These are phyloP conservation scores for Acyrthosiphon pisum DNA, from an alignment of 1,140 invertebrate genomes.

Conservation along the genomic window DNA sequence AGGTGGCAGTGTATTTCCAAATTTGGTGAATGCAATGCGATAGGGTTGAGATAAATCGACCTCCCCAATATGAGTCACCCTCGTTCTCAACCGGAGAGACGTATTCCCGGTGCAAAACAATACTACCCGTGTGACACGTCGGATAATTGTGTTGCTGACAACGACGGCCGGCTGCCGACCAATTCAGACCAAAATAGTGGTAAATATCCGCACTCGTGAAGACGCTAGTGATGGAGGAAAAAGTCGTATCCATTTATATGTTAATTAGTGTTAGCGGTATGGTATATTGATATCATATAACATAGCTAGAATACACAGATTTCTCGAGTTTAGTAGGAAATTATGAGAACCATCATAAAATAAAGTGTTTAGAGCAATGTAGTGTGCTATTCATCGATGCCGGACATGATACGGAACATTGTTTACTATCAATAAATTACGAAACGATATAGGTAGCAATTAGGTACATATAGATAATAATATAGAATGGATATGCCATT, in stretches of 20 bases:
- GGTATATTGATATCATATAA: too few relatives aligned
- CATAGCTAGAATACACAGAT: too few relatives aligned
- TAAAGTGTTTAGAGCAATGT: neutral
- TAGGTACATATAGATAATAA: too few relatives aligned
- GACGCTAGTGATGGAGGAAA: neutral
- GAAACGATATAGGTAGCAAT: neutral
- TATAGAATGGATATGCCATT: too few relatives aligned
- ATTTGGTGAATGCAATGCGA: neutral
- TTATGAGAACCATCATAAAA: neutral
- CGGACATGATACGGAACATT: neutral
- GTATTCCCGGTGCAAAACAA: neutral
- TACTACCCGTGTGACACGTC: neutral
- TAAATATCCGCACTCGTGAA: neutral
- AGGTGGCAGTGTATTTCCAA: neutral
- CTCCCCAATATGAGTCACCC: neutral
- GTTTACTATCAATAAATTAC: neutral
- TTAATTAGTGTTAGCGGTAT: too few relatives aligned
- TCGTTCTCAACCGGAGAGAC: neutral
- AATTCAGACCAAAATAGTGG: neutral
- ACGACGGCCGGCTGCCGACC: neutral
- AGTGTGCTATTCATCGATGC: neutral
- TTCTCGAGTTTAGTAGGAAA: neutral
- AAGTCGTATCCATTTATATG: neutral
- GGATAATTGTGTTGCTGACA: neutral
- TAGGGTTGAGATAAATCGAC: neutral